Evolutionary conservation across 1,140 invertebrate genomes (phyloP), one percentile per base, ranked within the genome.

Genomic region (Danaus melanippus): DNA sequence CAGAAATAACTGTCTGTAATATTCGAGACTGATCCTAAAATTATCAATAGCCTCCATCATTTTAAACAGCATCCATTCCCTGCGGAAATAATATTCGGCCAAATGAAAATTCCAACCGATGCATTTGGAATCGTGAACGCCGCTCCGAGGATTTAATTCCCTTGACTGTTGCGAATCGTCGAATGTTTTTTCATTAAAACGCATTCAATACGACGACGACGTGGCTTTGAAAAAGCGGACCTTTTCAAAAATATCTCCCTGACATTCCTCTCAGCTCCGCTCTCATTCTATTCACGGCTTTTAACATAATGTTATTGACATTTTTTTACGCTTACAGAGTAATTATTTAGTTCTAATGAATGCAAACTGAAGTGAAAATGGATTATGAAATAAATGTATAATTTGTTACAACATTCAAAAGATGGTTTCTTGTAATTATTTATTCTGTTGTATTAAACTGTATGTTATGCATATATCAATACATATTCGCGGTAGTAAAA

Each of bases 121-220:
- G 82, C 78, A 85, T 81, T 82, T 70, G 69, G 71, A 67, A 80
- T 76, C 71, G 70, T 72, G 71, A 76, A 57, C 69, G 71, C 65
- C 68, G 69, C 70, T 65, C 69, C 50, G 72, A 71, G 77, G 75
- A 74, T 83, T 86, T 86, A 86, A 86, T 86, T 84, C 83, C 78
- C 80, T 83, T 77, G 80, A 78, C 80, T 81, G 79, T 83, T 77
- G 75, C 81, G 79, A 86, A 84, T 86, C 80, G 83, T 80, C 79
- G 79, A 79, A 81, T 86, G 80, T 86, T 86, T 86, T 86, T 86
- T 86, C 83, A 86, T 86, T 86, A 84, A 86, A 86, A 84, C 79
- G 74, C 83, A 86, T 86, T 86, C 81, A 86, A 84, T 84, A 80
- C 74, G 74, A 79, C 76, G 74, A 80, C 82, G 78, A 79, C 74